phyloP scores from a whole-genome alignment of 2,113 vertebrate species.

The Tetraodon nigroviridis region DNA sequence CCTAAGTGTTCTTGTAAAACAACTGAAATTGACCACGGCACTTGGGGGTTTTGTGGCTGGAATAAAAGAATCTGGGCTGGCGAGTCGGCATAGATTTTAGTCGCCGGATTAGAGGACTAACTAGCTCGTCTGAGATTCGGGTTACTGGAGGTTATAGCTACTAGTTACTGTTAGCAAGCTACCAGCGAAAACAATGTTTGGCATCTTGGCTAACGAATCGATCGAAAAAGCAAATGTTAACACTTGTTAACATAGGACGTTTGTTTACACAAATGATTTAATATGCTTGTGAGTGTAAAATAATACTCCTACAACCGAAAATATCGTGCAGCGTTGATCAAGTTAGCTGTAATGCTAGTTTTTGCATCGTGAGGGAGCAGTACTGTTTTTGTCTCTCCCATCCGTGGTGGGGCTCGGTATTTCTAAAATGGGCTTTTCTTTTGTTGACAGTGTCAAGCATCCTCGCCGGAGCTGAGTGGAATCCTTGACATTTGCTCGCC shows the following conservation, averaged over 20 bases:
- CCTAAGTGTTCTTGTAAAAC: not conserved
- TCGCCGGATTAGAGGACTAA: conserved; percentile 29
- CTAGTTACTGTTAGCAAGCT: conserved; percentile 15
- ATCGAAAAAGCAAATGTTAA: too few relatives aligned
- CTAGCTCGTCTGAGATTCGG: conserved; percentile 15
- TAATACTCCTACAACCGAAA: too few relatives aligned
- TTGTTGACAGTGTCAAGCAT: conserved; percentile 33
- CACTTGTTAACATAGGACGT: too few relatives aligned
- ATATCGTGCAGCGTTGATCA: not conserved
- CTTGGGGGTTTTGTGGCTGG: not conserved
- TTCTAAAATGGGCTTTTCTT: conserved; percentile 26
- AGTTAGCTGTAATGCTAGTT: conserved; percentile 3
- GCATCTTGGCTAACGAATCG: not conserved
- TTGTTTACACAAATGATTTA: too few relatives aligned
- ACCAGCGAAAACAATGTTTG: not conserved
- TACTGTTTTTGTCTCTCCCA: conserved; percentile 1
- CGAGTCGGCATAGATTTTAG: not conserved
- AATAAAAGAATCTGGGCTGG: not conserved
- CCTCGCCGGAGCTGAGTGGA: conserved; percentile 16
- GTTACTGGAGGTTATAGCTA: not conserved
- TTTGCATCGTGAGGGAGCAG: not conserved
- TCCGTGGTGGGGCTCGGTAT: conserved; percentile 3
- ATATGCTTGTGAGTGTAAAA: too few relatives aligned
- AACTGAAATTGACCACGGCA: not conserved
- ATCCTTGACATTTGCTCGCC: conserved; percentile 24